These are phyloP conservation scores for Pasiphila rectangulata DNA, from an alignment of 2,888 invertebrate genomes.

Conservation along the genomic window DNA sequence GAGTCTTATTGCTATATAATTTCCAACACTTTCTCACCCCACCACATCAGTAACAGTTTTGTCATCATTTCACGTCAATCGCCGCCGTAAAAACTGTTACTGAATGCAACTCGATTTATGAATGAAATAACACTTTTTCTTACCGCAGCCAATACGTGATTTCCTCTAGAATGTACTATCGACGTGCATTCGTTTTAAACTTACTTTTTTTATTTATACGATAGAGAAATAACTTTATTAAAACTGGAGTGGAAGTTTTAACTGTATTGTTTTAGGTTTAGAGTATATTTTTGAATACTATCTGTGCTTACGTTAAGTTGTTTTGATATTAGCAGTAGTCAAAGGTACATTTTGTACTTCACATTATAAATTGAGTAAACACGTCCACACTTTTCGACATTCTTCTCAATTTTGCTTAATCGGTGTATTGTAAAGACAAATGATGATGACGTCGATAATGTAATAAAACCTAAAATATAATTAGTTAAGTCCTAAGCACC, in stretches of 20 bases:
- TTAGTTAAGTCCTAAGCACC: too few species aligned
- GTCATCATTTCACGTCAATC: conserved; percentile 79
- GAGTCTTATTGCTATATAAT: too few species aligned
- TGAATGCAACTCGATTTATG: conserved; percentile 79
- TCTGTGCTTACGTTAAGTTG: conserved; percentile 45
- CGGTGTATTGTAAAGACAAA: too few species aligned
- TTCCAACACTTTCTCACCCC: conserved; percentile 23
- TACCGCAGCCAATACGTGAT: conserved; percentile 78
- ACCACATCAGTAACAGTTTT: conserved; percentile 40
- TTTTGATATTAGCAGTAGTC: conserved; percentile 50
- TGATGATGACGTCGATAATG: too few species aligned
- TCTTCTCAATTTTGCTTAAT: too few species aligned
- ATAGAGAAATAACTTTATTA: not conserved
- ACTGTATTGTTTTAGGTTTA: conserved; percentile 24
- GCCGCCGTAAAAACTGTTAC: conserved; percentile 54
- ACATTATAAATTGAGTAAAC: too few species aligned
- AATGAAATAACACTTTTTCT: conserved; percentile 78
- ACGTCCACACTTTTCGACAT: too few species aligned
- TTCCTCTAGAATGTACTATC: conserved; percentile 54
- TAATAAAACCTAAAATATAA: too few species aligned
- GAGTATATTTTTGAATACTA: conserved; percentile 31
- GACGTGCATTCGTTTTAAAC: conserved; percentile 77
- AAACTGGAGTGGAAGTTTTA: conserved; percentile 40
- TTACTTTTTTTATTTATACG: conserved; percentile 48
- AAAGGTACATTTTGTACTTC: too few species aligned